A percentile compares a stretch with the other conserved stretches of the same genome.
Conservation (phyloP, 2,888 invertebrate species). For the Tribolium freemani region DNA sequence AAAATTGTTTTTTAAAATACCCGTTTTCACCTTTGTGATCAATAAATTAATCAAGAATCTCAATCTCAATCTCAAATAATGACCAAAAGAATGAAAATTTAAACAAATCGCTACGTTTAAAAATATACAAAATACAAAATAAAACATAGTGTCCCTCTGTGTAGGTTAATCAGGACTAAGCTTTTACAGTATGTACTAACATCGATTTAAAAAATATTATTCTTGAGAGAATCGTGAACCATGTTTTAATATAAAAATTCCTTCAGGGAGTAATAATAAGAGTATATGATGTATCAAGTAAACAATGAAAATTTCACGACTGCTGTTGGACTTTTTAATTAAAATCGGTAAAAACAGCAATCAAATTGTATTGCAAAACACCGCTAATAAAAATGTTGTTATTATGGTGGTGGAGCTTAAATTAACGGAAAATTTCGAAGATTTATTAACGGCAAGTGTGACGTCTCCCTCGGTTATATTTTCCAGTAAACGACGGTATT, state of each 20-base stretch:
- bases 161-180: no score
- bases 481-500: slow-evolving; percentile 9
- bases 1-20: no score
- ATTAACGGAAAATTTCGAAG: neutral
- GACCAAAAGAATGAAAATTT: no score
- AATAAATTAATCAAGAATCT: no score
- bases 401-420: neutral
- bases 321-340: neutral
- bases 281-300: neutral
- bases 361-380: neutral
- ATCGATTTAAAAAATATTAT: neutral
- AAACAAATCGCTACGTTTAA: no score
- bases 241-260: slow-evolving; percentile 4
- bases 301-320: neutral
- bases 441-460: slow-evolving; percentile 4
- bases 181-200: neutral
- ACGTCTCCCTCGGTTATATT: slow-evolving; percentile 1
- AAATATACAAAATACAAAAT: no score
- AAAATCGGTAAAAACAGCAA: neutral
- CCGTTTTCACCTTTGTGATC: no score
- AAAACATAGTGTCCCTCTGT: no score
- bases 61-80: no score
- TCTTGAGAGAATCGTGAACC: neutral
- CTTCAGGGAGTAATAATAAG: neutral
- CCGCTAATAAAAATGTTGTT: neutral